These are phyloP conservation scores for Uria lomvia DNA, from an alignment of 2,113 vertebrate genomes.

Conservation along the genomic window DNA sequence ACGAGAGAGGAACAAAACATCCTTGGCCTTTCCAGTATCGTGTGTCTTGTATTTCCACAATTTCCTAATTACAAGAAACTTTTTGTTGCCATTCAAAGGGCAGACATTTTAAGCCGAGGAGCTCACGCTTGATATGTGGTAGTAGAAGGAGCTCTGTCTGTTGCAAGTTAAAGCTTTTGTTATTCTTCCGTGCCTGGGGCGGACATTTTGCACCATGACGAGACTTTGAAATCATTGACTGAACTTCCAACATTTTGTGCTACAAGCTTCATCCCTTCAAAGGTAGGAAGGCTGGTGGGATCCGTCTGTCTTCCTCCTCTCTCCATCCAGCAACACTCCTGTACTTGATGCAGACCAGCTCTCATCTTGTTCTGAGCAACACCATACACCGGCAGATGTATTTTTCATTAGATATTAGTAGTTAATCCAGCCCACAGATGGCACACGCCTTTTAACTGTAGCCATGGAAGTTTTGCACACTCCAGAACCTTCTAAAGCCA, in stretches of 20 bases:
- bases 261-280: not conserved
- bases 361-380: not conserved
- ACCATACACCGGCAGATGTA: not conserved
- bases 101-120: not conserved
- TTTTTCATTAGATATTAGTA: not conserved
- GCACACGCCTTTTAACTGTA: not conserved
- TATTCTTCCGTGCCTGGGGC: not conserved
- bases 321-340: not conserved
- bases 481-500: not conserved
- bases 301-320: not conserved
- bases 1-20: slow-evolving; percentile 51
- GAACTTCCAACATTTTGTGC: not conserved
- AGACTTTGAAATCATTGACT: not conserved
- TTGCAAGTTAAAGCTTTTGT: not conserved
- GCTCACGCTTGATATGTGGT: not conserved
- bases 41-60: slow-evolving; percentile 20
- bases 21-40: not conserved
- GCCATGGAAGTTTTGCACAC: not conserved
- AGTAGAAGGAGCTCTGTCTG: not conserved
- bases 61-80: slow-evolving; percentile 24
- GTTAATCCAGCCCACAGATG: slow-evolving; percentile 53
- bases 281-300: not conserved
- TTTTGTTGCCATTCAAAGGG: not conserved
- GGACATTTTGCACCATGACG: not conserved
- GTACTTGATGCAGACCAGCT: not conserved